Evolutionary conservation across 2,113 vertebrate genomes (phyloP), one percentile per base, ranked within the genome.

Genomic region (Chiloscyllium plagiosum): DNA sequence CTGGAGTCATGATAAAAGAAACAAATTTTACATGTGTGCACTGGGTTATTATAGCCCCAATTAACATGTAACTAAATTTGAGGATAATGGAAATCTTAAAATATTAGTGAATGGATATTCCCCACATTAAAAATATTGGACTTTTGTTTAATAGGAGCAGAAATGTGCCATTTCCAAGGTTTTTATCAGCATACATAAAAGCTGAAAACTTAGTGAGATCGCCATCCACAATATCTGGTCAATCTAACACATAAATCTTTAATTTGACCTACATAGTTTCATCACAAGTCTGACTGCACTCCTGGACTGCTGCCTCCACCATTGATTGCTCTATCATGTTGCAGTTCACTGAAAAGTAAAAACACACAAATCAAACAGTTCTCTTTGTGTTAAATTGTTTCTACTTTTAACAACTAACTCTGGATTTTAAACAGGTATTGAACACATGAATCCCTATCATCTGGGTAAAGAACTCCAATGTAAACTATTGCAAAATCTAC

Each of bases 251-350:
- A 47, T 29, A 22, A 96, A 56, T 69, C n/a, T 83, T 65, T 65
- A 5, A 42, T 52, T 85, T 96, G 86, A 97, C 99, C 70, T 97
- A 99, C 99, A 98, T 98, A 0, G 98, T 97, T 97, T 99, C 99
- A 96, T 99, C 98, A 17, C 97, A 97, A 0, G 98, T 98, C 96
- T 98, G 98, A 96, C 98, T 98, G 97, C 99, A 99, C 96, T 99
- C 99, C 96, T 99, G 98, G 19, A 99, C 97, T 0, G 99, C 99
- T 42, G 96, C 96, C 96, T 99, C 99, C 96, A 99, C 97, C n/a
- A 97, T 96, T 15, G 98, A 96, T 65, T 97, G 98, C 96, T 99
- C 99, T 0, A 99, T 98, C 99, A 99, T 99, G 89, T 97, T 99
- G 2, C 98, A 98, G 47, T 98, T 97, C 98, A 99, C 99, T 99